Evolutionary conservation across 2,888 invertebrate genomes (phyloP).

Genomic region (Spilosoma lubricipeda): DNA sequence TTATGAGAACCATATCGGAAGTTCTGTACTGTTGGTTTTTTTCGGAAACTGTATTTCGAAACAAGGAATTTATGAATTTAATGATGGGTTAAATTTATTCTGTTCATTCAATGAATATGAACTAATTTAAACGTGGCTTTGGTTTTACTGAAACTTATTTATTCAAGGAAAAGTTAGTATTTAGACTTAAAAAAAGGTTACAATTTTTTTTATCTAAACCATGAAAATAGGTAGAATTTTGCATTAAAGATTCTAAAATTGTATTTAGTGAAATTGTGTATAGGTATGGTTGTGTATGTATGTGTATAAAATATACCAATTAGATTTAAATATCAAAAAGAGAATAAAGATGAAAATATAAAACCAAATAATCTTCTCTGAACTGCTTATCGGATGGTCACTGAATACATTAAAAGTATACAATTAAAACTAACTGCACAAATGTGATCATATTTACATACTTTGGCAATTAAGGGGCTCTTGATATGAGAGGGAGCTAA

Average conservation of each 20-base stretch:
- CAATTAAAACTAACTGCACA: slow-evolving; percentile 50
- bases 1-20: slow-evolving; percentile 22
- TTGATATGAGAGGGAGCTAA: slow-evolving; percentile 45
- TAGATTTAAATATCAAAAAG: background rate
- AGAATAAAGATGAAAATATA: background rate
- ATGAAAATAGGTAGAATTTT: no score
- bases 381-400: slow-evolving; percentile 36
- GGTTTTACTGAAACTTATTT: no score
- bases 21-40: slow-evolving; percentile 8
- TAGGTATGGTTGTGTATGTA: no score
- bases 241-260: no score
- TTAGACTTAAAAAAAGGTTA: no score
- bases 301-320: no score
- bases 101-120: background rate
- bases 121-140: no score
- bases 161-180: no score
- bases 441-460: slow-evolving; percentile 54
- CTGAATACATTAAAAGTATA: slow-evolving; percentile 54
- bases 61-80: slow-evolving; percentile 34
- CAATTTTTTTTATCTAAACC: no score
- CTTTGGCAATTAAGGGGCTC: slow-evolving; percentile 43
- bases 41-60: slow-evolving; percentile 14
- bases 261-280: no score
- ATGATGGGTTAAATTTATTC: background rate
- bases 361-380: slow-evolving; percentile 10